Percentiles rank a stretch among this genome's conserved stretches.
phyloP scores from a whole-genome alignment of 2,888 invertebrate genomes.

The Tortrix viridana region DNA sequence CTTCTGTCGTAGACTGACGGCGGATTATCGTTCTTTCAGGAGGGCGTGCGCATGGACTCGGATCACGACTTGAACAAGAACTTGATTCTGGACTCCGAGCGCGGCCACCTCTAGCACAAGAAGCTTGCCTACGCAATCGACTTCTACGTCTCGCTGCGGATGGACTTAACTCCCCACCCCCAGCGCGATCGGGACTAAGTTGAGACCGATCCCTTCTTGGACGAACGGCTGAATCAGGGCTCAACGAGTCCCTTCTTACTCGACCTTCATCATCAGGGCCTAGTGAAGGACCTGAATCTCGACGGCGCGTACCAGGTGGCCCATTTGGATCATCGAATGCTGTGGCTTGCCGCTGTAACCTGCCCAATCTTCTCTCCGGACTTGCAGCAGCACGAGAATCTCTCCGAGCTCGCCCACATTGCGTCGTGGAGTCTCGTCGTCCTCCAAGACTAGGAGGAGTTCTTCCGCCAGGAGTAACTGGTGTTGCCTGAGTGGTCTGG shows the following conservation, averaged over 20 bases:
- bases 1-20: conserved; percentile 95
- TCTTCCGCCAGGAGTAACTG: conserved; percentile 66
- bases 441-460: conserved; percentile 81
- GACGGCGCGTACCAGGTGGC: conserved; percentile 87
- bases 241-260: conserved; percentile 93
- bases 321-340: conserved; percentile 94
- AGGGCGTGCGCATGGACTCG: conserved; percentile 89
- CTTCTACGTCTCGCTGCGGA: conserved; percentile 87
- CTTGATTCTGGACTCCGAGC: conserved; percentile 88
- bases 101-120: conserved; percentile 86
- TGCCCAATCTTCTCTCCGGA: conserved; percentile 87
- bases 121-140: conserved; percentile 90
- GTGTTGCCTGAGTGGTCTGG: conserved; percentile 55
- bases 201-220: conserved; percentile 91
- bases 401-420: conserved; percentile 88
- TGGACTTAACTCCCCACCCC: conserved; percentile 92
- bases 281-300: conserved; percentile 93
- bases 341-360: conserved; percentile 93
- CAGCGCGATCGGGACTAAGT: conserved; percentile 91
- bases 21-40: conserved; percentile 90
- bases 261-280: conserved; percentile 92
- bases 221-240: conserved; percentile 93
- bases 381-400: conserved; percentile 87
- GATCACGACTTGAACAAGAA: conserved; percentile 92
- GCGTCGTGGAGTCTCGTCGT: conserved; percentile 93